A percentile compares a stretch with the other conserved stretches of the same genome.
phyloP scores from a whole-genome alignment of 2,888 invertebrate species.

The Siphlonurus alternatus region DNA sequence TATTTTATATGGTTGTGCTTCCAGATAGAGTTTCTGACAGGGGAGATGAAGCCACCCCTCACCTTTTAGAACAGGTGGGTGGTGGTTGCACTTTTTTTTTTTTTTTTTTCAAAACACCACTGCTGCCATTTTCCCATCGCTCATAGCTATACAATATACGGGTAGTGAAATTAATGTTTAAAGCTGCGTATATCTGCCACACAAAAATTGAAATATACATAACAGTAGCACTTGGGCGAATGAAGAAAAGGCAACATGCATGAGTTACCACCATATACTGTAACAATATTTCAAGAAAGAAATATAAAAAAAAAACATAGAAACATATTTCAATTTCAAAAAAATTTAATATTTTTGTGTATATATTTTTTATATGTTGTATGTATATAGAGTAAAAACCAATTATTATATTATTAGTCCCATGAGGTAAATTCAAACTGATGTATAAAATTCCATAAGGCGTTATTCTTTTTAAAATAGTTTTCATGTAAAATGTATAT shows the following conservation, averaged over 20 bases:
- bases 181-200: too few species aligned
- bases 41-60: too few species aligned
- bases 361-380: not conserved
- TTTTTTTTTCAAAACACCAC: too few species aligned
- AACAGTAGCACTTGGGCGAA: not conserved
- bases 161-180: too few species aligned
- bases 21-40: too few species aligned
- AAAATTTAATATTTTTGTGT: not conserved
- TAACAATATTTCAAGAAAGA: not conserved
- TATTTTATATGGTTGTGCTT: too few species aligned
- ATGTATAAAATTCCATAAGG: not conserved
- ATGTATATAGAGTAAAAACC: not conserved
- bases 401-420: not conserved
- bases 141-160: too few species aligned
- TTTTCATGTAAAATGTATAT: not conserved
- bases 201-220: not conserved
- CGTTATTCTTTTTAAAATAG: not conserved
- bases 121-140: too few species aligned
- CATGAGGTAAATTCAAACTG: not conserved
- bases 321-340: not conserved
- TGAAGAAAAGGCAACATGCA: not conserved
- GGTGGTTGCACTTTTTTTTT: too few species aligned
- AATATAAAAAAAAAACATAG: not conserved
- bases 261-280: too few species aligned
- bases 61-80: too few species aligned